A percentile compares a stretch with the other conserved stretches of the same genome.
Conservation (phyloP, 2,113 vertebrate species). For the Tragelaphus imberbis region DNA sequence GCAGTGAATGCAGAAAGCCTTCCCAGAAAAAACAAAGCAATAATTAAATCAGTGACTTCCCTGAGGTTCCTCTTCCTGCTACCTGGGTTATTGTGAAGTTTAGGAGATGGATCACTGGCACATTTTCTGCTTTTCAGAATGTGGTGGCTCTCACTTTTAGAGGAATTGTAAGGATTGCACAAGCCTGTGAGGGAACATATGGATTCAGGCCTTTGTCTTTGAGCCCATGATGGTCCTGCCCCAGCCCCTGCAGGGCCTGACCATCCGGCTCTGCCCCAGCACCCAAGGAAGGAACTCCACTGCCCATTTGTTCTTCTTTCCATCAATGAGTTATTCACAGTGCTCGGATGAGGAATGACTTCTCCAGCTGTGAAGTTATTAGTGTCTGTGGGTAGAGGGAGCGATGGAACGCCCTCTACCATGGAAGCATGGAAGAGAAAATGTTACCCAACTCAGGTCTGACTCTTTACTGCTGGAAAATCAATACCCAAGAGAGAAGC, state of each 20-base stretch:
- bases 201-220: neutral
- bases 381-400: neutral
- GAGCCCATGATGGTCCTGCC: neutral
- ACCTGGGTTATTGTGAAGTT: neutral
- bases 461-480: neutral
- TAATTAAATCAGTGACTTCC: neutral
- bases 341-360: neutral
- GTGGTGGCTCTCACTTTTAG: neutral
- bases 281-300: no score
- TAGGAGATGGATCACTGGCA: neutral
- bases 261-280: neutral
- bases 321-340: neutral
- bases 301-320: neutral
- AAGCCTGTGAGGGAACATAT: neutral
- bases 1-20: neutral
- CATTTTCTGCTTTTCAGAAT: neutral
- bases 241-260: no score
- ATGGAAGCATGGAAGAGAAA: constrained; percentile 27
- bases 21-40: neutral
- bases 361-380: neutral
- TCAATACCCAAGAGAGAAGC: neutral
- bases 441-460: neutral
- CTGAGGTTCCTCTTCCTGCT: neutral
- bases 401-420: no score
- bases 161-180: neutral